Evolutionary conservation across 1,140 invertebrate genomes (phyloP).

Genomic region (Hormaphis cornu): DNA sequence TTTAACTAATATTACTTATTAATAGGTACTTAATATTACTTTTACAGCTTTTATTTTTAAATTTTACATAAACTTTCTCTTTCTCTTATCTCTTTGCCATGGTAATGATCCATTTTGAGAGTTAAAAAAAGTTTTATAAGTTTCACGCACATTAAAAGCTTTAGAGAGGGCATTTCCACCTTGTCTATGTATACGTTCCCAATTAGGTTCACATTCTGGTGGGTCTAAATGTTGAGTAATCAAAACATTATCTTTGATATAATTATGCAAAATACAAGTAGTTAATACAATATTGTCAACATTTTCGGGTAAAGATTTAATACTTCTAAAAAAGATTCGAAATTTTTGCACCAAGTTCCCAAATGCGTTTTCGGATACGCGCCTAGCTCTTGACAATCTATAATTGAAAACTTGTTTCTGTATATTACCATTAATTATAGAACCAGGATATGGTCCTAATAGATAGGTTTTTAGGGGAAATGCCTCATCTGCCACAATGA

Average conservation of each 20-base stretch:
- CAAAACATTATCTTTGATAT: constrained; percentile 2
- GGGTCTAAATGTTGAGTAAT: not conserved
- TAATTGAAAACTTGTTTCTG: constrained; percentile 41
- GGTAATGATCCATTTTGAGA: not conserved
- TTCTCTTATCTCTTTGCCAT: constrained; percentile 2
- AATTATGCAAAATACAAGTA: constrained; percentile 16
- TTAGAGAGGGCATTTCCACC: not conserved
- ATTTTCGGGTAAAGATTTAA: constrained; percentile 16
- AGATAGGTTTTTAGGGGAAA: constrained; percentile 40
- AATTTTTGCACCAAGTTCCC: constrained; percentile 39
- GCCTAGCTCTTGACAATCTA: constrained; percentile 35
- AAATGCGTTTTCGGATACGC: constrained; percentile 41
- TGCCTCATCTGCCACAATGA: constrained; percentile 42
- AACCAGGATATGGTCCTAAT: constrained; percentile 41
- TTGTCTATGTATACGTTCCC: not conserved
- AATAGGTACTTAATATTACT: too few relatives aligned
- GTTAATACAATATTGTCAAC: constrained; percentile 5
- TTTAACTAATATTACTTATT: not conserved
- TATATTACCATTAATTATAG: constrained; percentile 34
- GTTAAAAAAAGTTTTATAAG: not conserved
- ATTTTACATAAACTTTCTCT: not conserved
- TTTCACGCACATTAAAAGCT: not conserved
- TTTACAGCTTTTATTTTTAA: too few relatives aligned
- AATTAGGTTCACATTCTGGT: not conserved
- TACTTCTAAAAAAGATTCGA: constrained; percentile 33